These are phyloP conservation scores for Dusona sp. DNA, from an alignment of 2,888 invertebrate genomes.

Conservation along the genomic window DNA sequence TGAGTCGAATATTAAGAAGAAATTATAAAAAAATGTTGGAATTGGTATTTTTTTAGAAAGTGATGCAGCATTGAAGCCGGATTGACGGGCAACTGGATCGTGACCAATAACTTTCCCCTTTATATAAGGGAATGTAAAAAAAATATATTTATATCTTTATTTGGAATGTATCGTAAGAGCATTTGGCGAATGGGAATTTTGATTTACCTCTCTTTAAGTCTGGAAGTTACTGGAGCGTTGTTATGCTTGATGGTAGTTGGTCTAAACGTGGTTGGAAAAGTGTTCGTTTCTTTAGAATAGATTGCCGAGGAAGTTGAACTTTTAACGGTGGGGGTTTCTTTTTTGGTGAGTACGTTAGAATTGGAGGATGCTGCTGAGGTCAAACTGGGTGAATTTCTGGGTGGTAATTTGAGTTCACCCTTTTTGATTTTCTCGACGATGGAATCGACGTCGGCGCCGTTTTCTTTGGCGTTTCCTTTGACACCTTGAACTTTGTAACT, in stretches of 20 bases:
- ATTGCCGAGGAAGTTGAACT: slow-evolving; percentile 68
- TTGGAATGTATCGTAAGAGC: not conserved
- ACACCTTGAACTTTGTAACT: slow-evolving; percentile 93
- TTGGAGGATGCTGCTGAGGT: slow-evolving; percentile 74
- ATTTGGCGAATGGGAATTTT: slow-evolving; percentile 4
- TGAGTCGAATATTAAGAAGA: not conserved
- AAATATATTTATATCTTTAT: not conserved
- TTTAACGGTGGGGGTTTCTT: slow-evolving; percentile 75
- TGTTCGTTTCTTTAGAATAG: slow-evolving; percentile 7
- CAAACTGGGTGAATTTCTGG: slow-evolving; percentile 85
- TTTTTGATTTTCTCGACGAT: slow-evolving; percentile 92
- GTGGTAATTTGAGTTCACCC: slow-evolving; percentile 93
- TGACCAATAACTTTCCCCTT: slow-evolving; percentile 21
- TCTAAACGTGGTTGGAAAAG: slow-evolving; percentile 73
- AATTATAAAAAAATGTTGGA: not conserved
- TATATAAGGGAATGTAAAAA: slow-evolving; percentile 1
- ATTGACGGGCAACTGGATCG: slow-evolving; percentile 9
- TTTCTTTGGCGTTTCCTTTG: slow-evolving; percentile 90
- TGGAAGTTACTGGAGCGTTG: slow-evolving; percentile 63
- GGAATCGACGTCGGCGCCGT: slow-evolving; percentile 90
- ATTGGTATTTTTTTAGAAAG: slow-evolving; percentile 2
- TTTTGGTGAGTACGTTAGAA: slow-evolving; percentile 69
- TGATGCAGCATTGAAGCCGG: slow-evolving; percentile 6
- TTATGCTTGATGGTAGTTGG: slow-evolving; percentile 73
- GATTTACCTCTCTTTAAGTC: slow-evolving; percentile 69